Evolutionary conservation across 2,797 vertebrate genomes (phyloP).

Genomic region (Paratrypauchen microcephalus): DNA sequence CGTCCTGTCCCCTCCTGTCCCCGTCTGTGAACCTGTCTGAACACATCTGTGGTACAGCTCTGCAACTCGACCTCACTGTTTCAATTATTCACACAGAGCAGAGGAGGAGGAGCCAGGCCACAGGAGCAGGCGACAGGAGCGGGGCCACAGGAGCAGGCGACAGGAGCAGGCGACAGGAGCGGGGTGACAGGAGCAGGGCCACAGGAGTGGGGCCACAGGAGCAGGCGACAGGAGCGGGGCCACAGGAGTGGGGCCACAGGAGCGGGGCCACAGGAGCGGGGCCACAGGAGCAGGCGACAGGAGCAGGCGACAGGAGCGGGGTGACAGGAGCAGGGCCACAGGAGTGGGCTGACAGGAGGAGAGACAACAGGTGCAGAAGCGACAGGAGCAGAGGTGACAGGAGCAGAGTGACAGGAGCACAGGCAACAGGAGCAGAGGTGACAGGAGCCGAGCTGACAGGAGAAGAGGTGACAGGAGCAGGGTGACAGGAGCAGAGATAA

Average conservation of each 20-base stretch:
- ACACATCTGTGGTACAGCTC: conserved; percentile 36
- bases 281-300: background rate
- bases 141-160: background rate
- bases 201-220: too few relatives aligned
- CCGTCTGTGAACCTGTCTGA: conserved; percentile 15
- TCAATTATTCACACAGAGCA: conserved; percentile 73
- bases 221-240: too few relatives aligned
- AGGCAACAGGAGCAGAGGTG: too few relatives aligned
- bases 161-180: conserved; percentile 26
- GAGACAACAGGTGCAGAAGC: conserved; percentile 32
- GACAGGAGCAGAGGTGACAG: conserved; percentile 14
- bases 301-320: conserved; percentile 32
- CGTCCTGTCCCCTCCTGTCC: background rate
- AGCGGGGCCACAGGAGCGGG: too few relatives aligned
- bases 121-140: conserved; percentile 30
- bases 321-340: too few relatives aligned
- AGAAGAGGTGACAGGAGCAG: too few relatives aligned
- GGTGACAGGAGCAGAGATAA: too few relatives aligned
- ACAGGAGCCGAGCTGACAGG: too few relatives aligned
- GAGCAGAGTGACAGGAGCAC: conserved; percentile 18
- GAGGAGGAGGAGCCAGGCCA: conserved; percentile 35
- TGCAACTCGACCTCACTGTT: conserved; percentile 59
- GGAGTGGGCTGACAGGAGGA: conserved; percentile 23
- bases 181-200: too few relatives aligned
- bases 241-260: too few relatives aligned